Conservation (phyloP, 2,113 vertebrate genomes). For the Megaleporinus macrocephalus region DNA sequence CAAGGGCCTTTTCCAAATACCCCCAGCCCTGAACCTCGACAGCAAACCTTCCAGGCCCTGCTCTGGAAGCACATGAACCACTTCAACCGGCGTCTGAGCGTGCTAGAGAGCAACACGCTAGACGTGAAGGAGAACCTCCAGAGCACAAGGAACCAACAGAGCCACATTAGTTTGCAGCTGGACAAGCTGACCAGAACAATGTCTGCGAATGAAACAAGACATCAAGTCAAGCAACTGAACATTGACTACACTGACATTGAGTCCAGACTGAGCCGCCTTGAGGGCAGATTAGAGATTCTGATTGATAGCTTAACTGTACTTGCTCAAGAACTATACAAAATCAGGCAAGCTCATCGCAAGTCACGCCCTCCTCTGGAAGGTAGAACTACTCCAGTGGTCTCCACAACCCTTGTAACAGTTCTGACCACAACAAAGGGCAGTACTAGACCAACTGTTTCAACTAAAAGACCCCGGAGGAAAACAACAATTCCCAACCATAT, state of each 20-base stretch:
- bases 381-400: slow-evolving; percentile 30
- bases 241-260: slow-evolving; percentile 69
- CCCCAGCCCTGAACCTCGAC: slow-evolving; percentile 56
- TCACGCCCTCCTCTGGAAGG: slow-evolving; percentile 55
- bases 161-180: slow-evolving; percentile 63
- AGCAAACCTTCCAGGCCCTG: slow-evolving; percentile 67
- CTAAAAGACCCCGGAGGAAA: slow-evolving; percentile 44
- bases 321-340: slow-evolving; percentile 74
- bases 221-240: slow-evolving; percentile 60
- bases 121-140: slow-evolving; percentile 72
- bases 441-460: slow-evolving; percentile 25
- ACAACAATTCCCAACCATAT: slow-evolving; percentile 57
- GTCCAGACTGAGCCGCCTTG: slow-evolving; percentile 65
- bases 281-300: slow-evolving; percentile 73
- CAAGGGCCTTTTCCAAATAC: slow-evolving; percentile 63
- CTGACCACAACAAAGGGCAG: slow-evolving; percentile 37
- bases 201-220: slow-evolving; percentile 51
- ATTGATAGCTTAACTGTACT: slow-evolving; percentile 76
- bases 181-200: slow-evolving; percentile 55
- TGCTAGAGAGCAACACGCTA: slow-evolving; percentile 74
- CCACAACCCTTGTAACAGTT: slow-evolving; percentile 29
- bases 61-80: slow-evolving; percentile 69
- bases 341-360: slow-evolving; percentile 64
- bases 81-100: slow-evolving; percentile 72
- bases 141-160: slow-evolving; percentile 63